A percentile compares a stretch with the other conserved stretches of the same genome.
These are phyloP conservation scores for Gordius sp. DNA, from an alignment of 2,888 invertebrate genomes.

Conservation along the genomic window DNA sequence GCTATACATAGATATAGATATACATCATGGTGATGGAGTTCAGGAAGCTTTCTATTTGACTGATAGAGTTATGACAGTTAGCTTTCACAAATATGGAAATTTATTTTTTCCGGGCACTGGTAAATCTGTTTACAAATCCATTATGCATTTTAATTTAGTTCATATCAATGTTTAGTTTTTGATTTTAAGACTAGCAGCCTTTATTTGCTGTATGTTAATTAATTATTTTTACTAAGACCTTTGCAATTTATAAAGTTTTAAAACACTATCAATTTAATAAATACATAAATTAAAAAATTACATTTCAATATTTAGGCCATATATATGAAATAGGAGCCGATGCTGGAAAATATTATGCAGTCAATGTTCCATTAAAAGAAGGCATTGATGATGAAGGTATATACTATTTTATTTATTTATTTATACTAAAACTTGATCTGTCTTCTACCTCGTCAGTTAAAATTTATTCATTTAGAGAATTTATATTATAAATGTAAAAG, in stretches of 20 bases:
- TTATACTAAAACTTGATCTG: constrained; percentile 9
- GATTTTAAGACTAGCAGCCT: no score
- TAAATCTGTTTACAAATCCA: constrained; percentile 20
- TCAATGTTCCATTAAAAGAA: constrained; percentile 87
- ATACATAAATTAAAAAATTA: no score
- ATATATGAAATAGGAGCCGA: constrained; percentile 95
- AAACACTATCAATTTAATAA: no score
- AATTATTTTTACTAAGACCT: no score
- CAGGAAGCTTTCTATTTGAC: constrained; percentile 92
- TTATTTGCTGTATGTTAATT: no score
- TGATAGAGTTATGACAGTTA: constrained; percentile 92
- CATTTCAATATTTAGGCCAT: constrained; percentile 38
- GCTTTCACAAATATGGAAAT: constrained; percentile 92
- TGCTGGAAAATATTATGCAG: constrained; percentile 75
- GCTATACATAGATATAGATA: constrained; percentile 89
- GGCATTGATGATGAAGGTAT: constrained; percentile 59
- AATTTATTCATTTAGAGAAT: no score
- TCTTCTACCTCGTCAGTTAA: no score
- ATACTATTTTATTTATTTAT: constrained; percentile 19
- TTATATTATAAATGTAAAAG: neutral
- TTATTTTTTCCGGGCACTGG: constrained; percentile 90
- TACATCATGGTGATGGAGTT: constrained; percentile 84
- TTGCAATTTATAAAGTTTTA: no score
- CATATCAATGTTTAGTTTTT: no score
- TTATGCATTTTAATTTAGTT: no score